Percentiles rank a stretch among this genome's conserved stretches.
Evolutionary conservation across 1,140 invertebrate species (phyloP).

Genomic region (Caenorhabditis latens): DNA sequence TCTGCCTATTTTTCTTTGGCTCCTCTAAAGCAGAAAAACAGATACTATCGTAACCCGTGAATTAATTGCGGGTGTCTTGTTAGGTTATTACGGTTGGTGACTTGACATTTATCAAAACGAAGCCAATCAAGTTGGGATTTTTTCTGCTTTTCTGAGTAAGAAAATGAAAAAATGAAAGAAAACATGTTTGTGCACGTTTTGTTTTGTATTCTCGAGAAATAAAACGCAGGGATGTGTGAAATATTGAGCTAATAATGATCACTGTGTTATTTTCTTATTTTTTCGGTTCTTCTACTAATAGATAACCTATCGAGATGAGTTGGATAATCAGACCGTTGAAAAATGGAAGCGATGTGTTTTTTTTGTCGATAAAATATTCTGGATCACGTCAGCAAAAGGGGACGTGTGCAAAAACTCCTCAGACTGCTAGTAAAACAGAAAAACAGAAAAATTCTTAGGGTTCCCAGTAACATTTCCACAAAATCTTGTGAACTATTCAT

Average conservation of each 20-base stretch:
- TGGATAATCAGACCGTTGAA: too few relatives aligned
- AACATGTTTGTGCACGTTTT: conserved; percentile 21
- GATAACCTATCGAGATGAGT: too few relatives aligned
- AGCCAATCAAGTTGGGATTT: background rate
- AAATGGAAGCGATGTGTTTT: too few relatives aligned
- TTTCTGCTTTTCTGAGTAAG: background rate
- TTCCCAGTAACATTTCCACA: background rate
- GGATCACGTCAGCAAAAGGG: background rate
- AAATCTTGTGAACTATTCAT: conserved; percentile 19
- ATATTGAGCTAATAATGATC: background rate
- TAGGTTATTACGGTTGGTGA: background rate
- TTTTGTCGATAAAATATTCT: background rate
- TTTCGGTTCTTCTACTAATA: too few relatives aligned
- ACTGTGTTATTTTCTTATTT: too few relatives aligned
- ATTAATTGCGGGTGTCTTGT: conserved; percentile 2
- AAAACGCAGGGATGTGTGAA: background rate
- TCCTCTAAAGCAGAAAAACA: background rate
- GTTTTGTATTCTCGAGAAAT: background rate
- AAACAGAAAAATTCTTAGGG: background rate
- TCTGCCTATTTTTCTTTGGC: background rate
- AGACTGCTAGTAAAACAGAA: background rate
- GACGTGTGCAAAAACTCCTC: background rate
- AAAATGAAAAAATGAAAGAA: background rate
- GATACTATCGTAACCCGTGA: background rate
- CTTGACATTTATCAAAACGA: conserved; percentile 49